Evolutionary conservation across 2,888 invertebrate genomes (phyloP), one percentile per base, ranked within the genome.

Genomic region (Epistrophe eligans): DNA sequence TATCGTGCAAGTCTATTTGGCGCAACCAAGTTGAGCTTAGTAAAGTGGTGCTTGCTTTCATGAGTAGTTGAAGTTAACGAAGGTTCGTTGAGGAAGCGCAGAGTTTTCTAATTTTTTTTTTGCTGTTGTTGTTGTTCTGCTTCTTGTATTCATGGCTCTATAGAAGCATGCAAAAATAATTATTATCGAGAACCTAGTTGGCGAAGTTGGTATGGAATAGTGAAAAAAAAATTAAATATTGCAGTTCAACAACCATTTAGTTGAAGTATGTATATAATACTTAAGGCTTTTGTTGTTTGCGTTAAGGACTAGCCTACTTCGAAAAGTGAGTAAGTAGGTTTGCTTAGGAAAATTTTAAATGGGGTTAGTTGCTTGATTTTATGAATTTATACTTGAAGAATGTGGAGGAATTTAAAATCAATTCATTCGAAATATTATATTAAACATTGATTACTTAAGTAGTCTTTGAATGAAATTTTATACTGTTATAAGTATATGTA

Each of bases 161-260:
- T 79, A 60, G 77, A 87, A 76, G 83, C 83, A 83, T 87, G 79
- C 64, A 83, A 79, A 83, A 83, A 87, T 87, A 87, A 87, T 83
- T 87, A 87, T 82, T 82, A 87, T 83, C 74, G 82, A 81, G 77
- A 71, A 43, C n/a, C 24, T 76, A 19, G 60, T 19, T 40, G 24
- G 35, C 17, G 58, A 17, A 62, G 24, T 60, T 35, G 35, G 13
- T 43, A 45, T 43, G 40, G 71, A 17, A n/a, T n/a, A n/a, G 50
- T 19, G 52, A 60, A 48, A 55, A 55, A 50, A 55, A 55, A 55
- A 55, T 28, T 32, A 32, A 58, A 83, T 82, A 71, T 43, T 62
- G 48, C 79, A 83, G 87, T 87, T 87, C 87, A 87, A 87, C 83
- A 87, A 87, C 83, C 83, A 87, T 83, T 87, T 83, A 87, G 52